Base-by-base conservation (phyloP, 2,797 vertebrate species). In the Coranthus polyacanthus region DNA sequence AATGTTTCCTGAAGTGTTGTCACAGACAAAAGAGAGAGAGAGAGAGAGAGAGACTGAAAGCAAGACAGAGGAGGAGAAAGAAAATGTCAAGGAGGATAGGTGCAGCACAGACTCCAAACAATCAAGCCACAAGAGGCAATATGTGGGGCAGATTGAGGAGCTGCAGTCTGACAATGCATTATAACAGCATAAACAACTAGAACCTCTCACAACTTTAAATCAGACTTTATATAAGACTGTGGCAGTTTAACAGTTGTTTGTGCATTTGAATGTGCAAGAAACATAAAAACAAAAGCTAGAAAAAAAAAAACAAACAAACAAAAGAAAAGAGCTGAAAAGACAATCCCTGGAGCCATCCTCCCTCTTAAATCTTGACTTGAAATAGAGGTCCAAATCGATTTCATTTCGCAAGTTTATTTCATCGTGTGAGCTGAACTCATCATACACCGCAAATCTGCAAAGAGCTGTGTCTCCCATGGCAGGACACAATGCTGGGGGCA, bases 1-100 rank as follows among this genome's bases (percentile, higher is more conserved):
- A 83, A 81, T 67, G 51, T 64, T 85, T 82, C 80, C 75, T 11
- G 5, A 88, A 78, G 85, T 51, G 54, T 78, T 81, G 81, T 83
- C 75, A 88, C 78, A 89, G n/a, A n/a, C n/a, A n/a, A 81, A 9
- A 55, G 49, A 75, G 67, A 46, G 60, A 67, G 41, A 68, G 61
- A 81, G 12, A 55, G 49, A 75, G 67, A 46, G 60, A 67, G 41
- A 68, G 61, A 67, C 54, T 56, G 49, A 82, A 47, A 55, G 65
- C 50, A 34, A 72, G 54, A 65, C 42, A 39, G 53, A 60, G 8
- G 11, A 45, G 42, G 57, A 46, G 21, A 57, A 65, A 57, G 59
- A 78, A 72, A 83, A 79, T 87, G 82, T 89, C 80, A 85, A 79
- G 78, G 79, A 79, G 78, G 79, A 82, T 82, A 82, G 24, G 45